Evolutionary conservation across 2,888 invertebrate genomes (phyloP), one percentile per base, ranked within the genome.

Genomic region (Pelosia muscerda): DNA sequence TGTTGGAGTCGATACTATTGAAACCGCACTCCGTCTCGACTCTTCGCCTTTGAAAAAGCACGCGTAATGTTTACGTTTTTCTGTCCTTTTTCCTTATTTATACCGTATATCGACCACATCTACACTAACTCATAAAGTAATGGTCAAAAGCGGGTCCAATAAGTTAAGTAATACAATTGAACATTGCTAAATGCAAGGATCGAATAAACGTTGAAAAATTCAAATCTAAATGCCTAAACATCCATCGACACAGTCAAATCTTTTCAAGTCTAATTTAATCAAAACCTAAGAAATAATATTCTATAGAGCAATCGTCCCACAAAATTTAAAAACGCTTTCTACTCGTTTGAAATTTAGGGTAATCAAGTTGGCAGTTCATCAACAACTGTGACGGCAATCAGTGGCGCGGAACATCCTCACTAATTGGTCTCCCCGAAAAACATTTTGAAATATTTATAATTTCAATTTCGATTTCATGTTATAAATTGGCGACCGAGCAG

Each of bases 371-470:
- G 42, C 71, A 65, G 75, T 71, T 77, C 69, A 72, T 71, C 78
- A 71, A 71, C 77, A 68, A 64, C 55, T 80, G 73, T 59, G 68
- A 57, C 49, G 54, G 65, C 77, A 81, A 79, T 80, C 77, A 77
- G 63, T 72, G 72, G 66, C 69, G 71, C 75, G 75, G 71, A 77
- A 71, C 79, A 65, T 60, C 28, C 60, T 31, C 66, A 58, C 77
- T 80, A 81, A 80, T 80, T 80, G 81, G 75, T 74, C 68, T 59
- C 66, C 61, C 63, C 49, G 61, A 58, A 64, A 71, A 70, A 71
- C 68, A 73, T 73, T 73, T 69, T 63, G 57, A 65, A 73, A 72
- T 73, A 79, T 75, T 77, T 73, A 72, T 73, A 71, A 75, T 72
- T 77, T 69, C 57, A 71, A 75, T 72, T 77, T 69, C 57, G 66